Conservation (phyloP, 2,888 invertebrate genomes). For the Troglohyphantes excavatus region DNA sequence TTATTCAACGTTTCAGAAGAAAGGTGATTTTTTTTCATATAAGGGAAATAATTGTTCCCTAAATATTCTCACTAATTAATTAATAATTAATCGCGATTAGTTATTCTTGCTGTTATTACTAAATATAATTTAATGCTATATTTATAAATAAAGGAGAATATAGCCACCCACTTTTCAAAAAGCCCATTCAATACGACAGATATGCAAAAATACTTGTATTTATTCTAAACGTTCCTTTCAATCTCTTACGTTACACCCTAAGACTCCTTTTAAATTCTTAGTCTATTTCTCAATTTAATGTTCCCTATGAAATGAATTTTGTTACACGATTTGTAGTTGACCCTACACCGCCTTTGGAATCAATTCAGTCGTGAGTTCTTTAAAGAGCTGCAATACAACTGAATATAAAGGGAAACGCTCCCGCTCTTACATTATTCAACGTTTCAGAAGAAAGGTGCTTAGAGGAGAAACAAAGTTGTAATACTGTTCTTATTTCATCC, state of each 20-base stretch:
- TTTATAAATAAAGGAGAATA: no score
- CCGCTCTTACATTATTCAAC: conserved; percentile 31
- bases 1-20: conserved; percentile 20
- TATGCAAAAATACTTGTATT: no score
- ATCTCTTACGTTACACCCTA: neutral
- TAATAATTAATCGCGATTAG: no score
- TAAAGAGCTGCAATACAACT: neutral
- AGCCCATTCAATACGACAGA: no score
- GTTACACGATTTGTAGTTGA: conserved; percentile 2
- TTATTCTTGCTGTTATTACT: no score
- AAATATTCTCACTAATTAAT: no score
- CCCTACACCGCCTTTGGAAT: neutral
- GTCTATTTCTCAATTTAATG: neutral
- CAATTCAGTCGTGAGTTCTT: neutral
- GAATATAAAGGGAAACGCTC: neutral
- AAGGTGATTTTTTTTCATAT: no score
- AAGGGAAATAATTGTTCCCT: no score
- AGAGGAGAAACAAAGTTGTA: conserved; percentile 8
- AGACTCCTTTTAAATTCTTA: neutral
- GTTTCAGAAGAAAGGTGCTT: neutral
- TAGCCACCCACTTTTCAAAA: no score
- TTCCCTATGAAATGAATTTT: conserved; percentile 1
- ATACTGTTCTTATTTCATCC: conserved; percentile 25
- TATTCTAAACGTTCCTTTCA: neutral
- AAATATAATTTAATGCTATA: no score